Conservation (phyloP, 2,113 vertebrate species). For the Setophaga kirtlandii region DNA sequence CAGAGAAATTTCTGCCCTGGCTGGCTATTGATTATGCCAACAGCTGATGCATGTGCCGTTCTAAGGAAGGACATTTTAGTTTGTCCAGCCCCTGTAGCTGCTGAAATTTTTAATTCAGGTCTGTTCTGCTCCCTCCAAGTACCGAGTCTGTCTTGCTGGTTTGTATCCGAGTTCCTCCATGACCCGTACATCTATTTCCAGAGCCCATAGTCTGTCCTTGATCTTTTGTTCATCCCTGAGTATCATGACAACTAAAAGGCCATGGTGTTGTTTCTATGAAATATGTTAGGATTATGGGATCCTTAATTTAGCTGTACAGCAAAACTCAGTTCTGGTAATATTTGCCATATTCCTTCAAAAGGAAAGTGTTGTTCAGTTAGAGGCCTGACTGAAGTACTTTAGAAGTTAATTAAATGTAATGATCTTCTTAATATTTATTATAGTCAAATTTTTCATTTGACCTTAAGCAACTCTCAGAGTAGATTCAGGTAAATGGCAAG, state of each 20-base stretch:
- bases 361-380: conserved; percentile 29
- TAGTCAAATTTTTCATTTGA: conserved; percentile 54
- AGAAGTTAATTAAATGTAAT: conserved; percentile 67
- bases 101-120: not conserved
- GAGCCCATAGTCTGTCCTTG: not conserved
- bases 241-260: not conserved
- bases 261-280: not conserved
- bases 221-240: not conserved
- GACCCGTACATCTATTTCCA: not conserved
- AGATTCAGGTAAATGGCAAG: conserved; percentile 23
- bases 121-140: not conserved
- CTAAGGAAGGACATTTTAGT: not conserved
- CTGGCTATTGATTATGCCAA: not conserved
- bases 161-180: not conserved
- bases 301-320: not conserved
- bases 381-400: conserved; percentile 23
- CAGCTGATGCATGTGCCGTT: not conserved
- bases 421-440: conserved; percentile 62
- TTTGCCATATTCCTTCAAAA: conserved; percentile 22
- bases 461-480: not conserved
- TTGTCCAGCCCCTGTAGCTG: not conserved
- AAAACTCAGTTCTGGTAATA: not conserved
- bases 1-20: not conserved
- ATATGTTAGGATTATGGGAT: not conserved
- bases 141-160: not conserved